Percentiles rank a stretch among this genome's conserved stretches.
Conservation (phyloP, 2,797 vertebrate genomes). For the Halcyon chelicuti region DNA sequence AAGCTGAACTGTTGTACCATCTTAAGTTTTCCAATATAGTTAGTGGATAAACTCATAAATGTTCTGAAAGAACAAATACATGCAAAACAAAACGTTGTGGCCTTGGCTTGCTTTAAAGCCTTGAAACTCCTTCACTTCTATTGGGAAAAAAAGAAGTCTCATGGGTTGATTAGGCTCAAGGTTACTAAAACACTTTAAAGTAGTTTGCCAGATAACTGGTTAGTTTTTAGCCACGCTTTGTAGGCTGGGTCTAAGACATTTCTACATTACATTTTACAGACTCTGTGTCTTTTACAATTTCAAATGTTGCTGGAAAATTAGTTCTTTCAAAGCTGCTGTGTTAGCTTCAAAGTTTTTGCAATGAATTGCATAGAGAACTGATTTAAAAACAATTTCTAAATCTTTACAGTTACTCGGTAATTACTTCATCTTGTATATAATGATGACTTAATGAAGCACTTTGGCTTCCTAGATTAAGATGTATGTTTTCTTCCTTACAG, state of each 20-base stretch:
- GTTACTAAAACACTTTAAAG: background rate
- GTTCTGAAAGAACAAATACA: background rate
- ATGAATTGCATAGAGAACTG: background rate
- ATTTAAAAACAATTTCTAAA: background rate
- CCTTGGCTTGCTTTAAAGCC: background rate
- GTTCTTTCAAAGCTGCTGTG: background rate
- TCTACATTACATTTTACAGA: background rate
- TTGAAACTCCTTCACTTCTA: background rate
- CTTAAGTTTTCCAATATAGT: background rate
- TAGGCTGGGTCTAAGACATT: background rate
- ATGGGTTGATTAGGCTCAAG: background rate
- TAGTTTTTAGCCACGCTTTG: background rate
- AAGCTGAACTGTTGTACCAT: background rate
- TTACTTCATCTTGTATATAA: background rate
- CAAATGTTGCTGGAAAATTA: background rate
- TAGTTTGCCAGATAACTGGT: background rate
- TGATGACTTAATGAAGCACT: background rate
- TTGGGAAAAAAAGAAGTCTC: background rate
- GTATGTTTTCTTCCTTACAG: slow-evolving; percentile 75
- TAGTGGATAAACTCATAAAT: background rate
- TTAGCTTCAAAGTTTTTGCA: background rate
- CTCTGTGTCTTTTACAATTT: background rate
- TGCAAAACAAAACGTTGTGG: background rate
- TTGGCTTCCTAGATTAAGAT: background rate
- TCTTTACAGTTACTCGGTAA: background rate